Conservation (phyloP, 2,888 invertebrate species). For the Theretra japonica region DNA sequence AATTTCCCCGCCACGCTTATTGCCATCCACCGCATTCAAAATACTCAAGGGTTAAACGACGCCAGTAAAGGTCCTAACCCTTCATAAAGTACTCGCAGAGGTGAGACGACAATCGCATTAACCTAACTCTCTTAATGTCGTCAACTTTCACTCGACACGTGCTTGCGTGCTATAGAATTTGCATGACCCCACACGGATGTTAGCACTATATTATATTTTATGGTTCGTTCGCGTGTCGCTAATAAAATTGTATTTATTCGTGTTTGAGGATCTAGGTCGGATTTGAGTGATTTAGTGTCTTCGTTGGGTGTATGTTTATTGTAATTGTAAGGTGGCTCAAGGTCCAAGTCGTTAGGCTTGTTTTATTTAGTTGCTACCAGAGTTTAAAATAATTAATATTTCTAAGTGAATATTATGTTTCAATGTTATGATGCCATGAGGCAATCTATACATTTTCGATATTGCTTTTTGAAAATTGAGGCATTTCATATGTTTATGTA, state of each 20-base stretch:
- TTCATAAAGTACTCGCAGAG: slow-evolving; percentile 13
- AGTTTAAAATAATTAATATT: too few species aligned
- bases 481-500: too few species aligned
- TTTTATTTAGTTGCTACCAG: too few species aligned
- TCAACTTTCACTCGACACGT: background rate
- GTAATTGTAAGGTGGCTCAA: background rate
- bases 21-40: slow-evolving; percentile 11
- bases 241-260: background rate
- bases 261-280: background rate
- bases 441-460: too few species aligned
- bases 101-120: background rate
- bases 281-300: slow-evolving; percentile 10
- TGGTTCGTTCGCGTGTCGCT: background rate
- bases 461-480: too few species aligned
- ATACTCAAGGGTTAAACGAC: slow-evolving; percentile 40
- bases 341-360: too few species aligned
- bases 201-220: slow-evolving; percentile 1
- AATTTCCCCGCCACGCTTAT: background rate
- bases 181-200: background rate
- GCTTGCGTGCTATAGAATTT: slow-evolving; percentile 1
- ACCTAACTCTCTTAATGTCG: background rate
- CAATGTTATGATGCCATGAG: too few species aligned
- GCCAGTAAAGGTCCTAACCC: slow-evolving; percentile 35
- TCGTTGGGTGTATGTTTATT: background rate
- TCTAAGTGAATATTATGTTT: too few species aligned